phyloP scores from a whole-genome alignment of 2,888 invertebrate genomes.

The Leucophora obtusa region DNA sequence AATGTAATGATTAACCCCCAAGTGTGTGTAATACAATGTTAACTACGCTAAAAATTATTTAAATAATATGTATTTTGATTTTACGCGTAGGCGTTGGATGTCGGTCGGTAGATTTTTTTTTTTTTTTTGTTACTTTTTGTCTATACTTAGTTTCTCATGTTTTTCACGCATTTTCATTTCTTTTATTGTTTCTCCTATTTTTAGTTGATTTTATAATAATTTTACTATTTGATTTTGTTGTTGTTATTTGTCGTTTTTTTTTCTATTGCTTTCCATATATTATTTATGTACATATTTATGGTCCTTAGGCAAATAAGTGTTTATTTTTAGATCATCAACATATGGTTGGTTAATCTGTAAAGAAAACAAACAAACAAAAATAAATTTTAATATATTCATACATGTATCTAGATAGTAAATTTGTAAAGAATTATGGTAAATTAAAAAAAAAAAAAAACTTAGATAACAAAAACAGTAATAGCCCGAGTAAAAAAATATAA shows the following conservation, averaged over 20 bases:
- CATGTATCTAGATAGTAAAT: neutral
- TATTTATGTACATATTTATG: neutral
- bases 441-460: too few species aligned
- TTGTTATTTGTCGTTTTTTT: neutral
- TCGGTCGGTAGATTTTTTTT: neutral
- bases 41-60: too few species aligned
- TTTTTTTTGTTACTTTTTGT: too few species aligned
- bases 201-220: neutral
- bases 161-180: neutral
- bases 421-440: neutral
- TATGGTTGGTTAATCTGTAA: conserved; percentile 20
- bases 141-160: neutral
- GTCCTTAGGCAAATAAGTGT: neutral
- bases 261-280: neutral
- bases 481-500: too few species aligned
- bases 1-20: too few species aligned
- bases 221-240: neutral
- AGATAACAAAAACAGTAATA: too few species aligned
- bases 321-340: conserved; percentile 5
- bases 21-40: too few species aligned
- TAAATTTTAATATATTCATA: neutral
- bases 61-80: neutral
- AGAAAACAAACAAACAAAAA: neutral
- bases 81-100: neutral
- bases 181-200: neutral